Conservation (phyloP, 2,113 vertebrate species). For the Ramphastos sulfuratus region DNA sequence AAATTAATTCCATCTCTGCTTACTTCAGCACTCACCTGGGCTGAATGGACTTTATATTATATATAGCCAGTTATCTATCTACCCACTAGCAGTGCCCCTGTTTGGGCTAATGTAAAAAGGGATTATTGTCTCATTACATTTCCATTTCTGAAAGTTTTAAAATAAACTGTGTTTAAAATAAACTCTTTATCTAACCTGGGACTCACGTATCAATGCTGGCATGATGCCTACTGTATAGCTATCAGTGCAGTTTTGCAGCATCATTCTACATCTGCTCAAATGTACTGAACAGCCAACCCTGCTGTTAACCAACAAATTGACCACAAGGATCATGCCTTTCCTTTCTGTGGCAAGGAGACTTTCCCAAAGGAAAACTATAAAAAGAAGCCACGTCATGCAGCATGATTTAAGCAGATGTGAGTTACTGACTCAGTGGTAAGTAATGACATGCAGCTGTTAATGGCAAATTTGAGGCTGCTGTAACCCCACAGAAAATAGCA, state of each 20-base stretch:
- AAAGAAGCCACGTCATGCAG: neutral
- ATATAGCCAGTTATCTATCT: neutral
- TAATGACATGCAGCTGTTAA: neutral
- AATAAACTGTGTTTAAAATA: neutral
- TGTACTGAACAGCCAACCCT: neutral
- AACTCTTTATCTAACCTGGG: neutral
- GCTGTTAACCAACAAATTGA: neutral
- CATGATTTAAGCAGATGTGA: neutral
- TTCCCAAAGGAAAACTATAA: neutral
- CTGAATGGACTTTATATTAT: neutral
- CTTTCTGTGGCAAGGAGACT: neutral
- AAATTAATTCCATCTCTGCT: neutral
- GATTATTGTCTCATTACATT: neutral
- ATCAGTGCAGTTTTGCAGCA: neutral
- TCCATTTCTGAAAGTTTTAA: neutral
- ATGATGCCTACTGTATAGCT: neutral
- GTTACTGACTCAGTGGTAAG: neutral
- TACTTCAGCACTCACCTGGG: neutral
- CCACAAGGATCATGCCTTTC: neutral
- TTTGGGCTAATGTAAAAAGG: neutral
- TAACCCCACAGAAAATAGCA: neutral
- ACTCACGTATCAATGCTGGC: neutral
- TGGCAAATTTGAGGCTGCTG: neutral
- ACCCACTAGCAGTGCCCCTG: neutral
- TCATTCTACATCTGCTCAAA: neutral